These are phyloP conservation scores for Enteromius trimaculatus DNA, from an alignment of 2,797 vertebrate genomes.

Conservation along the genomic window DNA sequence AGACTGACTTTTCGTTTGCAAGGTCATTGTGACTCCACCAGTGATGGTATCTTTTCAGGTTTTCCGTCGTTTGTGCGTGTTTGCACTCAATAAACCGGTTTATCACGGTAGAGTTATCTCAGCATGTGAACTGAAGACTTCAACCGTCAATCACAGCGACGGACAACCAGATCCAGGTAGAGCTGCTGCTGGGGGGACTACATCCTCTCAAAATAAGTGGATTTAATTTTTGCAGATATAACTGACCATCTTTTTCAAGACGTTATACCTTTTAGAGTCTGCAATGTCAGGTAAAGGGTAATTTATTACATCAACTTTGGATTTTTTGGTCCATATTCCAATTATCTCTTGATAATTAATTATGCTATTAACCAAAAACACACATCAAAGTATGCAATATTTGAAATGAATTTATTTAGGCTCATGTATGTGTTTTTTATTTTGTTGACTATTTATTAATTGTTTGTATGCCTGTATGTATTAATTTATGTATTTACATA, in stretches of 20 bases:
- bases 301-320: background rate
- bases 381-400: background rate
- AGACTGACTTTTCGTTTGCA: background rate
- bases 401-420: too few relatives aligned
- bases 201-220: background rate
- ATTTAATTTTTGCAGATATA: background rate
- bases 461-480: background rate
- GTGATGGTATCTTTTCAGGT: slow-evolving; percentile 41
- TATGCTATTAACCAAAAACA: background rate
- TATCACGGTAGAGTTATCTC: background rate
- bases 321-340: background rate
- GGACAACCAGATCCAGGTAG: slow-evolving; percentile 32
- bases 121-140: slow-evolving; percentile 36
- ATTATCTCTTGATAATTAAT: background rate
- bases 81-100: slow-evolving; percentile 30
- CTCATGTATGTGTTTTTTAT: too few relatives aligned
- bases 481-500: background rate
- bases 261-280: background rate
- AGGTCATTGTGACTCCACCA: background rate
- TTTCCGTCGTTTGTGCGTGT: slow-evolving; percentile 25
- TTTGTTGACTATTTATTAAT: background rate
- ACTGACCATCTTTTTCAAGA: background rate
- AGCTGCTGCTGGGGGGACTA: background rate
- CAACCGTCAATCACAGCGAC: slow-evolving; percentile 29
- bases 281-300: slow-evolving; percentile 5